Conservation (phyloP, 2,113 vertebrate genomes). For the Nettapus auritus region DNA sequence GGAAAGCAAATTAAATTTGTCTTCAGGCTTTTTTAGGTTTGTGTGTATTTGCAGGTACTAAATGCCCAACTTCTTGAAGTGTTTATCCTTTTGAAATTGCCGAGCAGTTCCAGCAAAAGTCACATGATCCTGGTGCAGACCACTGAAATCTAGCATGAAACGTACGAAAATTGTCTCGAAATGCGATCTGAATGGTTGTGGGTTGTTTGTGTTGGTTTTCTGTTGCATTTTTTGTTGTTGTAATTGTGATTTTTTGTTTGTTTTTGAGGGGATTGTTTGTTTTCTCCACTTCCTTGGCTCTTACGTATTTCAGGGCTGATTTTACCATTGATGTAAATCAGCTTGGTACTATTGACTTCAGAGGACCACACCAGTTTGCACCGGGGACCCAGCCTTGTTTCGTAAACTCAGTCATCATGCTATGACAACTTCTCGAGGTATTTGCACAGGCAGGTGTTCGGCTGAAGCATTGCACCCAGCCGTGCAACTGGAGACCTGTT, state of each 20-base stretch:
- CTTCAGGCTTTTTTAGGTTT: background rate
- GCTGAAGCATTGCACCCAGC: background rate
- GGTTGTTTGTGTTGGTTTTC: no score
- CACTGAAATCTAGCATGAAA: background rate
- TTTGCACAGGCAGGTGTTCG: background rate
- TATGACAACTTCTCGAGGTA: rapidly evolving
- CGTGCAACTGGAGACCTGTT: background rate
- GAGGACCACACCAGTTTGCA: background rate
- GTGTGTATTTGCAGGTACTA: background rate
- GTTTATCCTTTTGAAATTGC: background rate
- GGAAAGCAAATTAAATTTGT: background rate
- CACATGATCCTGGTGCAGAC: background rate
- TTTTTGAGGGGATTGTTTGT: background rate
- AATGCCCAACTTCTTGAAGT: background rate
- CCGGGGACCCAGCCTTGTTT: background rate
- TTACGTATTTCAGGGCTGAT: background rate
- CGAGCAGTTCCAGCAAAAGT: background rate
- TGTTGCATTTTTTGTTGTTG: no score
- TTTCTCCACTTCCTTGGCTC: background rate
- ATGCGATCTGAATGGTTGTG: background rate
- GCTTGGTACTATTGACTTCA: background rate
- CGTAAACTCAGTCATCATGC: background rate
- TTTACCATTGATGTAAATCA: background rate
- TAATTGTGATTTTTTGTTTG: no score
- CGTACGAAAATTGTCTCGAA: background rate